Percentiles rank a stretch among this genome's conserved stretches.
These are phyloP conservation scores for Dolichallabes microphthalmus DNA, from an alignment of 2,113 vertebrate genomes.

Conservation along the genomic window DNA sequence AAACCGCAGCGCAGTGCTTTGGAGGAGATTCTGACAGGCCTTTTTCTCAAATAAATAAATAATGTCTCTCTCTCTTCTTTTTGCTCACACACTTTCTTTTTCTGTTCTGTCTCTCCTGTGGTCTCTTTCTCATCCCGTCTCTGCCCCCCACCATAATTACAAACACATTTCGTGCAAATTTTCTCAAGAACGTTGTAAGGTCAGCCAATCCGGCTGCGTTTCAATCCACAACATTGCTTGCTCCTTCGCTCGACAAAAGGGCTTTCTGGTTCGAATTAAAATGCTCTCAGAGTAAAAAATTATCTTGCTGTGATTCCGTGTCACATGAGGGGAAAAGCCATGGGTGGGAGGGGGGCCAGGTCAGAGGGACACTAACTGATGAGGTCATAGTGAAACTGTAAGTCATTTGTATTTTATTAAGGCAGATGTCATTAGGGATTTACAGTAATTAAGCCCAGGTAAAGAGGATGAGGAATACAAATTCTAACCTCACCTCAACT, in stretches of 20 bases:
- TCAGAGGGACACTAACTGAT: background rate
- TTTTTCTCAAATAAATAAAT: conserved; percentile 60
- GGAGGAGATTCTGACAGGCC: conserved; percentile 63
- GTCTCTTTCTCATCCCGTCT: background rate
- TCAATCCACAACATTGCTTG: conserved; percentile 6
- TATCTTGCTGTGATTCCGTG: conserved; percentile 43
- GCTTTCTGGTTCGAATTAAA: conserved; percentile 28
- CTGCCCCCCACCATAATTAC: conserved; percentile 50
- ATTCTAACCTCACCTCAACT: background rate
- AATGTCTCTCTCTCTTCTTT: conserved; percentile 40
- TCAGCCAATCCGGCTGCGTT: conserved; percentile 36
- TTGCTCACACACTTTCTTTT: conserved; percentile 11
- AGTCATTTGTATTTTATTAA: background rate
- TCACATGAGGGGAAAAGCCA: conserved; percentile 15
- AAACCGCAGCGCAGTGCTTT: conserved; percentile 49
- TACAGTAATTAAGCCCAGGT: background rate
- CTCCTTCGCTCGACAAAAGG: conserved; percentile 23
- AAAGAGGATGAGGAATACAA: background rate
- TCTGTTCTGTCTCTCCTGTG: background rate
- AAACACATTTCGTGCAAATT: conserved; percentile 53
- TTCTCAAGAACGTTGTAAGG: conserved; percentile 41
- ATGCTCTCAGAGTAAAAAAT: conserved; percentile 41
- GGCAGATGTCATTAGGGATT: background rate
- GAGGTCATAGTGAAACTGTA: background rate
- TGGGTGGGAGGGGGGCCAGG: background rate